Percentiles rank a stretch among this genome's conserved stretches.
These are phyloP conservation scores for Argyrosomus regius DNA, from an alignment of 2,797 vertebrate genomes.

Conservation along the genomic window DNA sequence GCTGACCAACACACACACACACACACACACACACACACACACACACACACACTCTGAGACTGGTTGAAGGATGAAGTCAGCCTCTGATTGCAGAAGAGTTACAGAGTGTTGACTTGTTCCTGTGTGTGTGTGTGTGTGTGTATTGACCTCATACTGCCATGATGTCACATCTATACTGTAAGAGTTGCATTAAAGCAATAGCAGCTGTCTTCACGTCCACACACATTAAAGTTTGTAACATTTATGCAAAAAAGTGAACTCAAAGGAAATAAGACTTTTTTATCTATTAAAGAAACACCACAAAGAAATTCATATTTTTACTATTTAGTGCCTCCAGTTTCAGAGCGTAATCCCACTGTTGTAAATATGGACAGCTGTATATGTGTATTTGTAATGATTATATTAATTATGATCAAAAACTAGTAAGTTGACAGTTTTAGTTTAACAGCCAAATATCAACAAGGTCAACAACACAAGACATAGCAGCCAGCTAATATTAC, in stretches of 20 bases:
- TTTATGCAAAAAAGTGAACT: slow-evolving; percentile 18
- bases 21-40: slow-evolving; percentile 53
- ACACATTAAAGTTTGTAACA: slow-evolving; percentile 21
- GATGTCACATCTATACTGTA: slow-evolving; percentile 68
- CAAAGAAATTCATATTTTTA: neutral
- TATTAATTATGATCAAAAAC: too few relatives aligned
- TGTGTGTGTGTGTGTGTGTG: slow-evolving; percentile 37
- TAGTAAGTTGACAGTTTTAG: too few relatives aligned
- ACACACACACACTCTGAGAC: slow-evolving; percentile 34
- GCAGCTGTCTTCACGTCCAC: slow-evolving; percentile 28
- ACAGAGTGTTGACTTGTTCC: slow-evolving; percentile 75
- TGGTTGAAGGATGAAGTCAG: slow-evolving; percentile 79
- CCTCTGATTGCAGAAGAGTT: slow-evolving; percentile 81
- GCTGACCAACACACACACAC: slow-evolving; percentile 81
- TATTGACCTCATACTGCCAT: slow-evolving; percentile 75
- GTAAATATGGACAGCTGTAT: too few relatives aligned
- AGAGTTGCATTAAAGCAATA: slow-evolving; percentile 61
- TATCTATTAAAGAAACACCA: too few relatives aligned
- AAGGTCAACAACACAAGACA: too few relatives aligned
- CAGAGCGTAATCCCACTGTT: too few relatives aligned
- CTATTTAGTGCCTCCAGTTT: neutral
- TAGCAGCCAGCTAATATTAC: too few relatives aligned
- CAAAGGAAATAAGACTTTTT: neutral
- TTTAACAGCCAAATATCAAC: too few relatives aligned
- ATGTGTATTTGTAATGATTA: too few relatives aligned